phyloP scores from a whole-genome alignment of 2,797 vertebrate genomes.

The Pygocentrus nattereri region DNA sequence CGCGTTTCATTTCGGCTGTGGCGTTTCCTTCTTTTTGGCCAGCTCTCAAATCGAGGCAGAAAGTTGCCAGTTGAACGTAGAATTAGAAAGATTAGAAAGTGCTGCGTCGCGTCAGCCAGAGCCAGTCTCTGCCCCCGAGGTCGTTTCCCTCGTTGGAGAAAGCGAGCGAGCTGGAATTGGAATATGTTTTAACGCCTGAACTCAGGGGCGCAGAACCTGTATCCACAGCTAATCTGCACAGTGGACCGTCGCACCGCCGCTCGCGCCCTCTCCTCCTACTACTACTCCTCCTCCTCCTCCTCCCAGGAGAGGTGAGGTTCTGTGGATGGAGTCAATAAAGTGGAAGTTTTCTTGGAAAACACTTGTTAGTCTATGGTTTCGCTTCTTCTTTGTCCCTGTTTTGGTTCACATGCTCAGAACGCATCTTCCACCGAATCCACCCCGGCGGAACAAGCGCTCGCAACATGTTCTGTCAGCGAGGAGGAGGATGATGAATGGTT shows the following conservation, averaged over 20 bases:
- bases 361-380: neutral
- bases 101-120: neutral
- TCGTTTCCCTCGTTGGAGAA: neutral
- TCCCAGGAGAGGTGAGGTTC: neutral
- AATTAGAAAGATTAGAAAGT: constrained; percentile 17
- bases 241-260: neutral
- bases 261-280: neutral
- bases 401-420: neutral
- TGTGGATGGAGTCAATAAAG: neutral
- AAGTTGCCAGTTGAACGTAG: neutral
- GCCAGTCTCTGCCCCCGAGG: neutral
- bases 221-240: neutral
- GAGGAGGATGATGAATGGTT: constrained; percentile 44
- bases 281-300: no score
- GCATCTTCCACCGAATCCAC: neutral
- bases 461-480: constrained; percentile 23
- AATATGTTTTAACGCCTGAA: neutral
- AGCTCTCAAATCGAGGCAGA: neutral
- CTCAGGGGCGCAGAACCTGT: neutral
- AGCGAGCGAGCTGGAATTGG: neutral
- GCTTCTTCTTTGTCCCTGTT: neutral
- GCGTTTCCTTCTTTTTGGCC: no score
- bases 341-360: constrained; percentile 5
- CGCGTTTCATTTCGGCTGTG: neutral
- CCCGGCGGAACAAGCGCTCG: neutral